phyloP scores from a whole-genome alignment of 2,113 vertebrate genomes.

The Cisticola juncidis region DNA sequence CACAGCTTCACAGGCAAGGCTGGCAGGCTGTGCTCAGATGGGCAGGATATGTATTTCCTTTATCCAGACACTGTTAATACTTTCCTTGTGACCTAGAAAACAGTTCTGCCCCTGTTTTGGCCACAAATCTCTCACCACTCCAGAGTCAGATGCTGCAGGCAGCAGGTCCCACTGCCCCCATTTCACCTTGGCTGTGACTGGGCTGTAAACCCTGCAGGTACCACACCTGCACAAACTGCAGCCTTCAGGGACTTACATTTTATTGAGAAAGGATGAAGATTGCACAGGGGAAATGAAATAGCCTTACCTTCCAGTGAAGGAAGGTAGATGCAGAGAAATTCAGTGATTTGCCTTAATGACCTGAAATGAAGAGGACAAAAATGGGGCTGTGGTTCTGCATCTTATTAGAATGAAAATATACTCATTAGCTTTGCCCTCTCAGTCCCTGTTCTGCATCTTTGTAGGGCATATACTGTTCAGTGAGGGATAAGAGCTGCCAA shows the following conservation, averaged over 20 bases:
- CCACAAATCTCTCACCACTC: neutral
- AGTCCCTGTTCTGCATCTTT: neutral
- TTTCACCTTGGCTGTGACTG: neutral
- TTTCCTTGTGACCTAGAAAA: neutral
- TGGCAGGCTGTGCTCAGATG: neutral
- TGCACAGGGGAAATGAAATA: neutral
- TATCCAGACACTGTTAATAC: neutral
- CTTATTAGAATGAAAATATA: neutral
- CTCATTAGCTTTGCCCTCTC: neutral
- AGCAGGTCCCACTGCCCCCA: neutral
- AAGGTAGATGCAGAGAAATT: neutral
- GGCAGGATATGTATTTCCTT: neutral
- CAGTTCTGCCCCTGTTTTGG: neutral
- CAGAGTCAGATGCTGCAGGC: fast-evolving
- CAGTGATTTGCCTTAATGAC: neutral
- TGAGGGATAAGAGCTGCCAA: neutral
- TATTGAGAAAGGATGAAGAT: neutral
- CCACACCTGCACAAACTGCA: neutral
- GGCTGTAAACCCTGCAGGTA: neutral
- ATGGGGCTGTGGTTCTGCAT: neutral
- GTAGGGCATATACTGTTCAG: fast-evolving
- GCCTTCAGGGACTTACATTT: neutral
- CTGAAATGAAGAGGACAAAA: neutral
- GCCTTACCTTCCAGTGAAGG: neutral
- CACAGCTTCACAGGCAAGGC: fast-evolving